These are phyloP conservation scores for Egretta garzetta DNA, from an alignment of 2,113 vertebrate species.

Conservation along the genomic window DNA sequence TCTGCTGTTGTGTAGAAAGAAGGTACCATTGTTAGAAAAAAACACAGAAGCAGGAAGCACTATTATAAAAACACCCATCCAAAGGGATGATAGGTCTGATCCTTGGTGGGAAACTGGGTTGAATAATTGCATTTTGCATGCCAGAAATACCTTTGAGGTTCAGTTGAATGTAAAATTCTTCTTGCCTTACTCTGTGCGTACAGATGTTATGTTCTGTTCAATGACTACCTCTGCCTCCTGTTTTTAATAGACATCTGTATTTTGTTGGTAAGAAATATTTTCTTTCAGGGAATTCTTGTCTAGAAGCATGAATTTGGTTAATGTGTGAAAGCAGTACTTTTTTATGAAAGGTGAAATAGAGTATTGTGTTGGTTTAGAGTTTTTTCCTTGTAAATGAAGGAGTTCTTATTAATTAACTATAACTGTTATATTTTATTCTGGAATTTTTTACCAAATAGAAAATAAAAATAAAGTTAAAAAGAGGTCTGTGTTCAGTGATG, in stretches of 20 bases:
- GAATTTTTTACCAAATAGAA: neutral
- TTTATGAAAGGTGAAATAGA: neutral
- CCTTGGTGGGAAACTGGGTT: neutral
- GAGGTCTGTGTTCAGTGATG: neutral
- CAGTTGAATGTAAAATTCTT: neutral
- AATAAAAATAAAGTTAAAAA: neutral
- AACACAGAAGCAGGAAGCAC: accelerated
- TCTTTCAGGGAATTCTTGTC: neutral
- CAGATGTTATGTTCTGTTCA: neutral
- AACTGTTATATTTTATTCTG: neutral
- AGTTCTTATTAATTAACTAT: neutral
- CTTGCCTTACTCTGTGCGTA: neutral
- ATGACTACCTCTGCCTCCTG: neutral
- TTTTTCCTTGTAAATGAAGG: neutral
- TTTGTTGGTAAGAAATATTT: neutral
- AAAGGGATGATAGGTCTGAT: neutral
- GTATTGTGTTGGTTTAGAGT: neutral
- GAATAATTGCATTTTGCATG: neutral
- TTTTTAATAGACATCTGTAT: neutral
- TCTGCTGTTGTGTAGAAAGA: neutral
- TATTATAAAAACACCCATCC: neutral
- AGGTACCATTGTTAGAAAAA: accelerated
- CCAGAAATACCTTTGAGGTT: neutral
- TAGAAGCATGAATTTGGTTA: neutral
- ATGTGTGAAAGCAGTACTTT: neutral